Evolutionary conservation across 2,888 invertebrate species (phyloP), one percentile per base, ranked within the genome.

Genomic region (Drosophila limbata): DNA sequence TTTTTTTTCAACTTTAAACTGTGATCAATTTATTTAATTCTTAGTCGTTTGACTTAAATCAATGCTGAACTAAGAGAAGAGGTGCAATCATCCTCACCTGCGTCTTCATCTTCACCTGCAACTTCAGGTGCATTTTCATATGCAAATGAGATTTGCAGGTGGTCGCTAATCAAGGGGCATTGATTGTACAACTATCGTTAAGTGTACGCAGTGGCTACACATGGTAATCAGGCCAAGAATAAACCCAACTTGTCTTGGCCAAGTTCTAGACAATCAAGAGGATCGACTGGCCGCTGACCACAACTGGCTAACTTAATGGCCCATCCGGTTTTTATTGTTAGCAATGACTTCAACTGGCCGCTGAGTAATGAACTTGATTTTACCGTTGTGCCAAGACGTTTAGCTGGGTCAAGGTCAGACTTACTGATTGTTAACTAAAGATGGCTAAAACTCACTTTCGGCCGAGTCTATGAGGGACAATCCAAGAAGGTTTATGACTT

Each of bases 101-200:
- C 42, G 13, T 35, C 17, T 39, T 11, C 21, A 21, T 28, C 28
- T 28, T 28, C 28, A 28, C 28, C 28, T 28, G 28, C 47, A 31
- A 11, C 37, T 28, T 19, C 15, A 44, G 13, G 25, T 6, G 37
- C 51, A 61, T 37, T 52, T 52, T 61, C 50, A 47, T 31, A 60
- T 81, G 69, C 63, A 88, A 88, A 87, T 88, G 75, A 67, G 71
- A 70, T 73, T 85, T 74, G 73, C 84, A 84, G 84, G 88, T 84
- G 84, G 88, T 89, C 81, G 88, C 88, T 88, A 83, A 88, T 86
- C 88, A 88, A 77, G 69, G 72, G 45, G 66, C 88, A 65, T 62
- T 70, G 72, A 45, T 62, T 70, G 72, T 45, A 55, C 79, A 66
- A 68, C 65, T 68, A 65, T 76, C 82, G 3, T 21, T 4, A 42